Percentiles rank a stretch among this genome's conserved stretches.
Conservation (phyloP, 2,888 invertebrate genomes). For the Pristionchus arcanus region DNA sequence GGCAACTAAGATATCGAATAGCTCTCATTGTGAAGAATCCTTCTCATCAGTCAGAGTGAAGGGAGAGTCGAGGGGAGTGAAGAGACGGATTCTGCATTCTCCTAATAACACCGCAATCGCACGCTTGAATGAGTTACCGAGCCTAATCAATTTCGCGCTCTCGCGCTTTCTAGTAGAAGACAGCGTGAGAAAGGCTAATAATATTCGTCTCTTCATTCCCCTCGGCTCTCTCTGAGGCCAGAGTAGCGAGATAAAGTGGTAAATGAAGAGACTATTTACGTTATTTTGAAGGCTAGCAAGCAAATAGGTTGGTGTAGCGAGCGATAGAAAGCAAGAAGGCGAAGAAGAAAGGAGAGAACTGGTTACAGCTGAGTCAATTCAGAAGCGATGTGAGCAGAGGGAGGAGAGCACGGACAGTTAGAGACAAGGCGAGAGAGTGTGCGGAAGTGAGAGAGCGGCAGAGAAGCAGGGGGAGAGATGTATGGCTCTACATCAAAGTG, state of each 20-base stretch:
- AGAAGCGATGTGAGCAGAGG: neutral
- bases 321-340: neutral
- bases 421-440: neutral
- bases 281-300: neutral
- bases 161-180: neutral
- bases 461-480: conserved; percentile 16
- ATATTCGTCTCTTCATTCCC: neutral
- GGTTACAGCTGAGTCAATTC: conserved; percentile 48
- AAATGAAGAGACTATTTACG: neutral
- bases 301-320: neutral
- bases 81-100: neutral
- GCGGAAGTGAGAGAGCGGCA: neutral
- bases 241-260: neutral
- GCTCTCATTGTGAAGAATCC: neutral
- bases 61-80: neutral
- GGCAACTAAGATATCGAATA: neutral
- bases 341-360: conserved; percentile 11
- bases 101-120: neutral
- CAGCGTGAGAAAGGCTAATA: neutral
- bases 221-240: neutral
- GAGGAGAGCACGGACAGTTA: neutral
- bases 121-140: neutral
- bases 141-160: neutral
- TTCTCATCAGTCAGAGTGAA: neutral
- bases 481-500: conserved; percentile 42